Conservation (phyloP, 2,797 vertebrate species). For the Aeoliscus strigatus region DNA sequence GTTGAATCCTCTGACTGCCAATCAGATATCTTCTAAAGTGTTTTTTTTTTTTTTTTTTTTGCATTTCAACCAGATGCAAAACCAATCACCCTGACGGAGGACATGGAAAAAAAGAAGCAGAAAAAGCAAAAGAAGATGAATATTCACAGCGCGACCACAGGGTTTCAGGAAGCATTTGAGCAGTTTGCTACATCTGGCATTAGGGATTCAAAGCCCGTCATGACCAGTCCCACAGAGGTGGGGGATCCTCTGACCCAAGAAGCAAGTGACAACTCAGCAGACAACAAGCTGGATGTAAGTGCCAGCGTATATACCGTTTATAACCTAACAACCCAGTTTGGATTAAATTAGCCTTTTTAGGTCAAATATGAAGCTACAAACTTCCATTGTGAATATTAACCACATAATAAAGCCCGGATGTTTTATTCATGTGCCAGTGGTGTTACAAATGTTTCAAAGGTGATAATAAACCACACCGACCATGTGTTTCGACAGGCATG, state of each 20-base stretch:
- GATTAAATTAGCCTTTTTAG: neutral
- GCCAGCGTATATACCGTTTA: slow-evolving; percentile 33
- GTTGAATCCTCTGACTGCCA: too few species aligned
- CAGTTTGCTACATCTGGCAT: slow-evolving; percentile 68
- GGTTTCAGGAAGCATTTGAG: slow-evolving; percentile 83
- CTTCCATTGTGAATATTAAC: too few species aligned
- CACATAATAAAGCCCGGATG: too few species aligned
- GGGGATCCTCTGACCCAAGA: neutral
- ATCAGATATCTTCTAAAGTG: too few species aligned
- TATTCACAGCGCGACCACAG: slow-evolving; percentile 53
- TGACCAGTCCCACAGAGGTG: neutral
- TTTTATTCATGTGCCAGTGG: too few species aligned
- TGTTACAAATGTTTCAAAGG: too few species aligned
- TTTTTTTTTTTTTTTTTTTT: neutral
- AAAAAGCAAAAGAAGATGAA: slow-evolving; percentile 70
- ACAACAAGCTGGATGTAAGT: slow-evolving; percentile 30
- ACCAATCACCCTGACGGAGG: slow-evolving; percentile 25
- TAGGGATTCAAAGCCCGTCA: neutral
- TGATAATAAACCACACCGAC: too few species aligned
- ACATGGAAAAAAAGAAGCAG: slow-evolving; percentile 71
- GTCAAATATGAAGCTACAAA: too few species aligned
- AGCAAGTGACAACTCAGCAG: slow-evolving; percentile 19
- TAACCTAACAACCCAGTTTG: neutral
- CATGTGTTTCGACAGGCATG: slow-evolving; percentile 36
- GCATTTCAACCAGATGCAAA: slow-evolving; percentile 17